These are phyloP conservation scores for Fratercula arctica DNA, from an alignment of 2,797 vertebrate species.

Conservation along the genomic window DNA sequence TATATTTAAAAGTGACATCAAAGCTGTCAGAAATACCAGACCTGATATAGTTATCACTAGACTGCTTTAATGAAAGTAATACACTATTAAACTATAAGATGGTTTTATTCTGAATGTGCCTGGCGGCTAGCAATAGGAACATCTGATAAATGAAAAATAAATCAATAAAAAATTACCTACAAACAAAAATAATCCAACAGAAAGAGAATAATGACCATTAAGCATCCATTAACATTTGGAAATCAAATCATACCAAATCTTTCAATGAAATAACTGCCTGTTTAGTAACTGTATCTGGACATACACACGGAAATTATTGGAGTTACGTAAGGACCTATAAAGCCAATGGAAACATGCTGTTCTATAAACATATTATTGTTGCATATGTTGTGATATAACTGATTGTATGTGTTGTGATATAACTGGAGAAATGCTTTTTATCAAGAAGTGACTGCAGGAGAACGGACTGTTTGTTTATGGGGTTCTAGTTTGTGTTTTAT, in stretches of 20 bases:
- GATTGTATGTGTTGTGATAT: neutral
- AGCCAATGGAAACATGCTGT: neutral
- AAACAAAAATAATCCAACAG: neutral
- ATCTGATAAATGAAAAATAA: neutral
- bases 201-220: neutral
- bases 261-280: neutral
- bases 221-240: neutral
- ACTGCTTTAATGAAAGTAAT: neutral
- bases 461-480: neutral
- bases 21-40: constrained; percentile 22
- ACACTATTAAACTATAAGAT: neutral
- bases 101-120: neutral
- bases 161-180: neutral
- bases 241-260: neutral
- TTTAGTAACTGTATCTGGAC: neutral
- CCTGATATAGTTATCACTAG: neutral
- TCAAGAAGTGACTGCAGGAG: neutral
- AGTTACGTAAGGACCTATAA: neutral
- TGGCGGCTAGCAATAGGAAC: neutral
- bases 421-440: neutral
- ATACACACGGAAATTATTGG: neutral
- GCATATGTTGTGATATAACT: too few species aligned
- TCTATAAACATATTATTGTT: neutral
- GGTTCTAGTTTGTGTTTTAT: neutral
- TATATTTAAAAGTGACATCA: constrained; percentile 3